Evolutionary conservation across 2,888 invertebrate genomes (phyloP), one percentile per base, ranked within the genome.

Genomic region (Ganaspis brasiliensis): DNA sequence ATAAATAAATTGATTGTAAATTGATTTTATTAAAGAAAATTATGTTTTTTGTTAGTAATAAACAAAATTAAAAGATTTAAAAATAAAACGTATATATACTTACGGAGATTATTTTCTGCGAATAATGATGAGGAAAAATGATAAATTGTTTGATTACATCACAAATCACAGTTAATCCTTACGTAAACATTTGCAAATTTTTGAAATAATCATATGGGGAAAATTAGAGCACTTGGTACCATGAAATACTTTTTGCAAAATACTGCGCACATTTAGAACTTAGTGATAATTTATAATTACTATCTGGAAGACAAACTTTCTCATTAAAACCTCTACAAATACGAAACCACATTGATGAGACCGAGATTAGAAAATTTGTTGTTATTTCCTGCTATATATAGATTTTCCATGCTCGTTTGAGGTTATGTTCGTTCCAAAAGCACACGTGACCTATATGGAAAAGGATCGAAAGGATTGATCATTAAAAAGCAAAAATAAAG

Each of bases 41-140:
- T 12, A 14, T 52, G 19, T 16, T 9, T 19, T 52, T 9, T 52
- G 16, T 8, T 4, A 1, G 52, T 3, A 8, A 52, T 9, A 19
- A 63, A 10, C 10, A 19, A 21, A 63, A 12, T 21, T 10, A 16
- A 12, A 14, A 16, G n/a, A 9, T 31, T 63, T 6, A 1, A 63
- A 19, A 5, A 19, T 19, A 8, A 61, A 35, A 4, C n/a, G 21
- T 63, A 67, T 45, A 40, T 63, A 67, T 45, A 67, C 45, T 67
- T 45, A 67, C 45, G 1, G n/a, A 26, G 9, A 67, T 24, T 45
- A 45, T 67, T 45, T 45, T 45, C 24, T 40, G 45, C 24, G n/a
- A 40, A 35, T 61, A 61, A 35, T 61, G 16, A 24, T n/a, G n/a
- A 67, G 67, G 59, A 45, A 67, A 67, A 67, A 45, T 8, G n/a